Conservation (phyloP, 2,888 invertebrate genomes). For the Ellobium chinense region DNA sequence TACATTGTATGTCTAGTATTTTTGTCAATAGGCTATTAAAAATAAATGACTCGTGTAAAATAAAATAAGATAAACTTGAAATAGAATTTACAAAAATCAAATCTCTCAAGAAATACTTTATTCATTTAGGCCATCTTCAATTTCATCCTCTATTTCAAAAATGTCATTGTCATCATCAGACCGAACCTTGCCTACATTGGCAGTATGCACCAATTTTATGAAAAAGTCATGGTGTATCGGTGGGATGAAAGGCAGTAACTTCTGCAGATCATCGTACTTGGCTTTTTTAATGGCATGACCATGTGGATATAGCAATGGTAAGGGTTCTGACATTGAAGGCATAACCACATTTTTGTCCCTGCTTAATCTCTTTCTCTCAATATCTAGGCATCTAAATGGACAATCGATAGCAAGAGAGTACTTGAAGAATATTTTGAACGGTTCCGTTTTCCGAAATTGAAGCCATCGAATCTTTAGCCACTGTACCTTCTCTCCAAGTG, state of each 20-base stretch:
- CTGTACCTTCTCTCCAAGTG: not conserved
- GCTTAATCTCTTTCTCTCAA: not conserved
- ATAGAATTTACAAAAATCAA: too few relatives aligned
- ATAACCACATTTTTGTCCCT: not conserved
- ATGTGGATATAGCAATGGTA: not conserved
- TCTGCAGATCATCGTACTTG: not conserved
- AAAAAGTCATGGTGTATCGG: not conserved
- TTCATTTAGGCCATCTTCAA: not conserved
- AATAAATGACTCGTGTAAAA: too few relatives aligned
- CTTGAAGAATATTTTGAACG: not conserved
- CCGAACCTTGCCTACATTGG: not conserved
- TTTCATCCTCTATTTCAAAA: not conserved
- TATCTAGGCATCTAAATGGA: not conserved
- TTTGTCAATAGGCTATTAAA: too few relatives aligned
- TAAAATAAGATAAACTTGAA: too few relatives aligned
- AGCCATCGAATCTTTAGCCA: not conserved
- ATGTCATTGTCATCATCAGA: not conserved
- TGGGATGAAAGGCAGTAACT: conserved; percentile 7
- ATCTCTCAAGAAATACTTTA: too few relatives aligned
- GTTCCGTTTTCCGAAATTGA: not conserved
- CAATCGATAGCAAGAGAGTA: not conserved
- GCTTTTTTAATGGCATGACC: conserved; percentile 5
- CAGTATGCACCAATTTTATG: not conserved
- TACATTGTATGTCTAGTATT: too few relatives aligned
- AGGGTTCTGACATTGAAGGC: not conserved